Base-by-base conservation (phyloP, 2,113 vertebrate genomes). In the Nothobranchius kuhntae region DNA sequence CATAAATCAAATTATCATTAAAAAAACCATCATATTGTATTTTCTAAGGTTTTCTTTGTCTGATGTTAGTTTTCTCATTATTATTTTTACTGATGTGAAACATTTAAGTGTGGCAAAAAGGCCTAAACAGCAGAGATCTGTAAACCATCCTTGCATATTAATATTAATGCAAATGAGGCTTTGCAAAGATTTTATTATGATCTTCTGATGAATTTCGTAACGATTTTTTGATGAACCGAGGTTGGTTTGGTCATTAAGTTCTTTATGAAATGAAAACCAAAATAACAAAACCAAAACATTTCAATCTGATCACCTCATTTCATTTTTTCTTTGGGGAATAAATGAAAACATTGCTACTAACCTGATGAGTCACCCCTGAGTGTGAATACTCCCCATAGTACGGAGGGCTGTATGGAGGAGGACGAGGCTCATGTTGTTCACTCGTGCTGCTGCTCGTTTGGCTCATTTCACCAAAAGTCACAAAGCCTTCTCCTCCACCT, bases 351-450 rank as follows among this genome's bases (percentile, higher is more conserved):
- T 7, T 44, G 15, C 42, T 8, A 67, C 80, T 55, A 4, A 91
- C 89, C 68, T 89, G 60, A 71, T 87, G 77, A 54, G 44, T 59
- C 65, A 66, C 51, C 13, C 79, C 81, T 3, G 71, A 40, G 13
- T 67, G 71, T 11, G 58, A 3, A 9, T 6, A 46, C 9, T 73
- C 36, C 9, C 26, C 63, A 13, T 74, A n/a, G 12, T 74, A 51
- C 35, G 61, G 48, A 8, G 53, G 14, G 35, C 67, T 85, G 78
- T 92, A 92, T 0, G 86, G 78, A 59, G 86, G 86, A 2, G 90
- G 89, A 0, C 0, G 21, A 47, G 64, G 46, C 47, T 44, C 77
- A 47, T 36, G 30, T 24, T 38, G 56, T 7, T 13, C 61, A 8
- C 58, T 58, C 2, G 38, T 53, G 57, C 46, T 73, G 46, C 55